Evolutionary conservation across 2,888 invertebrate species (phyloP), one percentile per base, ranked within the genome.

Genomic region (Diabrotica balteata): DNA sequence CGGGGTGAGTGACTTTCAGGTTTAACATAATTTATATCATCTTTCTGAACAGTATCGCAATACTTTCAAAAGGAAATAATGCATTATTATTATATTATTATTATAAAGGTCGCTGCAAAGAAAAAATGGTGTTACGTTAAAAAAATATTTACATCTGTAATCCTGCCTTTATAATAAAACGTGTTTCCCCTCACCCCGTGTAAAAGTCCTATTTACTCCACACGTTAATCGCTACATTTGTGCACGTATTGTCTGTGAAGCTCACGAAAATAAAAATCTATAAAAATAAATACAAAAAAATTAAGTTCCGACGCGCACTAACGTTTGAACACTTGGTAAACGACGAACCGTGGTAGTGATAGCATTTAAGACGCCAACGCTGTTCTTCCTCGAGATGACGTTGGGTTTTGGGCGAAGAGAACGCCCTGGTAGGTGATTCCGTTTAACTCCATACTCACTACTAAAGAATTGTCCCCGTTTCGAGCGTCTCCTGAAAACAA

Each of bases 361-460:
- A 50, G 9, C 8, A 10, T 54, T 80, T 81, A 82, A 59, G 81
- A 81, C 52, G 80, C 73, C 71, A 82, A 70, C 59, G 81, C 78
- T 60, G 84, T 80, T 65, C 81, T 74, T 11, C 79, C 76, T 59
- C 76, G 75, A 44, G 77, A 61, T 17, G 55, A 11, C 49, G 79
- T 73, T 53, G 78, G 59, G 55, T 72, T 77, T 78, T 88, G 88
- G 60, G 92, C 91, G 83, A 95, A 96, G 7, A 98, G 88, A 8
- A 98, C 93, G 22, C 98, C 98, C 85, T 97, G 95, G 84, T 98
- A 99, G 84, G 93, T 93, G 62, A 95, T 90, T 54, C 98, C 98
- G 82, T 98, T 97, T 71, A 98, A 88, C 84, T 98, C 97, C 91
- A 99, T 95, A 79, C 95, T 95, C 46, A 98, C 96, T 50, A 94